Evolutionary conservation across 2,113 vertebrate genomes (phyloP), one percentile per base, ranked within the genome.

Genomic region (Melospiza melodia): DNA sequence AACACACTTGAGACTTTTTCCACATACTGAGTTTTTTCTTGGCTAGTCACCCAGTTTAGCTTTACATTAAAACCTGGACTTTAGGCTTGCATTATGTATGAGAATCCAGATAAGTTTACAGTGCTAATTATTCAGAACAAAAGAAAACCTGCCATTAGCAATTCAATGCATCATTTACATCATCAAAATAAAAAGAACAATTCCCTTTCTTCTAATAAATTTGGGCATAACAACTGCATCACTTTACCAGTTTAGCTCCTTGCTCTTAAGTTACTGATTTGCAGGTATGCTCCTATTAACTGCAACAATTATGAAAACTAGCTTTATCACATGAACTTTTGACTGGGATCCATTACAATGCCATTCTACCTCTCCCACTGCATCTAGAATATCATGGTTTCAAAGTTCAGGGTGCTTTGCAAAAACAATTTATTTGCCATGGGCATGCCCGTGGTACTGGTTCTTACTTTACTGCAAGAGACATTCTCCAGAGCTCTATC

Each of bases 71-170:
- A 89, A 51, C 62, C 68, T 84, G 71, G 62, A 75, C 87, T 89
- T 97, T 67, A 92, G 66, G 76, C 25, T 91, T 98, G 87, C 97
- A 98, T 98, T 98, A 98, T 98, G 97, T 69, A 99, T 97, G 80
- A 96, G 95, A 95, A 52, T 92, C 87, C 95, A 97, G 98, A 97
- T 98, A 97, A 97, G 57, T 89, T 98, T 98, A 98, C 96, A 95
- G 93, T 79, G 97, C 97, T 96, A 95, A 96, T 97, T 95, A 95
- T 92, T 95, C 67, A 89, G 89, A 94, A 95, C 94, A 89, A 94
- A 98, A 98, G 96, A 96, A 95, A 98, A 97, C 91, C 95, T 94
- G 27, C 81, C 95, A 98, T 98, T 98, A 98, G 97, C 94, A 98
- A 98, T 98, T 98, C 94, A 97, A 93, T 30, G 67, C 66, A 97